Percentiles rank a stretch among this genome's conserved stretches.
Evolutionary conservation across 1,140 invertebrate genomes (phyloP).

Genomic region (Pseudomyrmex gracilis): DNA sequence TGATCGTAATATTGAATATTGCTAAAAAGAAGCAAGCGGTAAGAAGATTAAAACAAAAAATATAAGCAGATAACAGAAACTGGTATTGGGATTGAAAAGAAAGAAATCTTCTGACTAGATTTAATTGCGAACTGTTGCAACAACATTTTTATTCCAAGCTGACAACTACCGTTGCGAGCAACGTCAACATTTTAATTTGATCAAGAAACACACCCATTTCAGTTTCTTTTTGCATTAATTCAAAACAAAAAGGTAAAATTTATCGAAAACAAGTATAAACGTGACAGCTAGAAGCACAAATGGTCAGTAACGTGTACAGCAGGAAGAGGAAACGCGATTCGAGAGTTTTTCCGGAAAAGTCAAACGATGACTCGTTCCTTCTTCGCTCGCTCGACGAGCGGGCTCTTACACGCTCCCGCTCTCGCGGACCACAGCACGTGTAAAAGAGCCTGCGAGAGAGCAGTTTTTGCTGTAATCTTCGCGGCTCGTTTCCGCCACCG

Average conservation of each 20-base stretch:
- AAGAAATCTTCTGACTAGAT: not conserved
- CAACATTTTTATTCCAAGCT: not conserved
- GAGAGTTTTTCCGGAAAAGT: conserved; percentile 56
- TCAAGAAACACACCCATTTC: not conserved
- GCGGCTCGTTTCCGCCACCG: conserved; percentile 65
- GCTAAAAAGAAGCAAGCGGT: not conserved
- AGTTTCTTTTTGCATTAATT: not conserved
- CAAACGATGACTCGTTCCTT: conserved; percentile 50
- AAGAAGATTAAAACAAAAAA: not conserved
- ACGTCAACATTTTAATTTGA: not conserved
- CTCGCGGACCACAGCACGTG: conserved; percentile 46
- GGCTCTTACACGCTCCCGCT: conserved; percentile 8
- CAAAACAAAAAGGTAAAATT: not conserved
- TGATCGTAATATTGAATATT: not conserved
- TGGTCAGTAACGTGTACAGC: conserved; percentile 18
- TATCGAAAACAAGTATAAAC: not conserved
- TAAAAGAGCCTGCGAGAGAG: conserved; percentile 48
- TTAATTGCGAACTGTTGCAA: not conserved
- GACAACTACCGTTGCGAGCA: not conserved
- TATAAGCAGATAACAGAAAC: not conserved
- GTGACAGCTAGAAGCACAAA: not conserved
- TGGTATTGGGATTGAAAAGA: not conserved
- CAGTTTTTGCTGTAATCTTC: conserved; percentile 65
- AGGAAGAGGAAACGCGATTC: conserved; percentile 34
- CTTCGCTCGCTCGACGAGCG: not conserved